phyloP scores from a whole-genome alignment of 2,113 vertebrate species.

The Meriones unguiculatus region DNA sequence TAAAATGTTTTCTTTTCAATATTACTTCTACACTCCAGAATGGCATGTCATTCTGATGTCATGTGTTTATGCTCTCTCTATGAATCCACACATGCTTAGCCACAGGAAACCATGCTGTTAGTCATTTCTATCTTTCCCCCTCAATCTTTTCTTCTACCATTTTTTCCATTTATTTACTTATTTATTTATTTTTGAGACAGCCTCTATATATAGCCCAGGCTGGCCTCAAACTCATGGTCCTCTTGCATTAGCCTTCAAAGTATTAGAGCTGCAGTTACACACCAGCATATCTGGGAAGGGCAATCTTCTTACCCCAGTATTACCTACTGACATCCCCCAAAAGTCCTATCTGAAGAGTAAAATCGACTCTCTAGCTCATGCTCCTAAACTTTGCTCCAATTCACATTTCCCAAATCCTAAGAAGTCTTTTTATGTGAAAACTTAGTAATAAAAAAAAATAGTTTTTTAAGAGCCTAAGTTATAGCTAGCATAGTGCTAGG shows the following conservation, averaged over 20 bases:
- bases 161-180: background rate
- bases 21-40: background rate
- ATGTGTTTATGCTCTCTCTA: background rate
- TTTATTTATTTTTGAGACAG: background rate
- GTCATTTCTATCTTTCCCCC: background rate
- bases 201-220: background rate
- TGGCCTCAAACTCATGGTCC: background rate
- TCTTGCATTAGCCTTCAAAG: background rate
- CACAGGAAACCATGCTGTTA: background rate
- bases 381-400: background rate
- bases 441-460: background rate
- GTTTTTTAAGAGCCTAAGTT: background rate
- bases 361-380: background rate
- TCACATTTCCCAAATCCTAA: background rate
- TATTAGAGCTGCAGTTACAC: background rate
- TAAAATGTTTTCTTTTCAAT: background rate
- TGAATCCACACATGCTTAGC: background rate
- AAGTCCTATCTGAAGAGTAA: background rate
- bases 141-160: background rate
- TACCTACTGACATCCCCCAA: background rate
- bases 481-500: background rate
- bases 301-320: background rate
- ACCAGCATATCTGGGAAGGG: background rate
- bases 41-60: fast-evolving
- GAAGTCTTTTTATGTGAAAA: background rate